Evolutionary conservation across 2,797 vertebrate species (phyloP).

Genomic region (Catamblyrhynchus diadema): DNA sequence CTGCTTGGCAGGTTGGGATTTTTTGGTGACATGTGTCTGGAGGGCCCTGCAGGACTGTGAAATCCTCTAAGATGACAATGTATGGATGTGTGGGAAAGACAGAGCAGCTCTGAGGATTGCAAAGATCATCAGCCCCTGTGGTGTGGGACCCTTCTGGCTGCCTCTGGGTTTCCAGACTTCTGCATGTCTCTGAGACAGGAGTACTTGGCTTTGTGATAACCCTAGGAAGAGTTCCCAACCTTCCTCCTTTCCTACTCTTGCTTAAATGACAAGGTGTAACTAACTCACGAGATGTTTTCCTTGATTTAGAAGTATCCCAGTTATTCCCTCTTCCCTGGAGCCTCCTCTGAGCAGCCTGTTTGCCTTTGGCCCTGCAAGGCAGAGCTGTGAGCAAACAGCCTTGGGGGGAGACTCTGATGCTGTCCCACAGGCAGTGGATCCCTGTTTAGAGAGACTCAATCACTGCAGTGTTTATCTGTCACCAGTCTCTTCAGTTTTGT

Average conservation of each 20-base stretch:
- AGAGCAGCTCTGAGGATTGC: neutral
- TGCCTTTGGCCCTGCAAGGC: neutral
- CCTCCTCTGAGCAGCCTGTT: neutral
- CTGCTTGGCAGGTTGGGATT: neutral
- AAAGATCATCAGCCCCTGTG: fast-evolving
- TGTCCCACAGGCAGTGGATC: neutral
- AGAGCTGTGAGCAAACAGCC: neutral
- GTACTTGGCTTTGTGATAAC: neutral
- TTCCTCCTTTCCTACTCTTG: neutral
- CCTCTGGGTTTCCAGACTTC: neutral
- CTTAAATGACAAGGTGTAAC: neutral
- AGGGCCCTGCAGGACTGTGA: neutral
- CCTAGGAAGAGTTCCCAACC: neutral
- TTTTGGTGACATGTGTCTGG: neutral
- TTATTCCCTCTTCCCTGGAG: neutral
- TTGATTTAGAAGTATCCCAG: neutral
- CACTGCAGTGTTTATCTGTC: neutral
- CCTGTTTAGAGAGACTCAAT: neutral
- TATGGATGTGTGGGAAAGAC: neutral
- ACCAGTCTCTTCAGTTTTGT: neutral
- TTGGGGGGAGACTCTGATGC: fast-evolving
- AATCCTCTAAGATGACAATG: fast-evolving
- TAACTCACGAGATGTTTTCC: neutral
- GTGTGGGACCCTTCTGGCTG: neutral
- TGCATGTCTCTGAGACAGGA: fast-evolving